Percentiles rank a stretch among this genome's conserved stretches.
Conservation (phyloP, 2,888 invertebrate species). For the Erannis defoliaria region DNA sequence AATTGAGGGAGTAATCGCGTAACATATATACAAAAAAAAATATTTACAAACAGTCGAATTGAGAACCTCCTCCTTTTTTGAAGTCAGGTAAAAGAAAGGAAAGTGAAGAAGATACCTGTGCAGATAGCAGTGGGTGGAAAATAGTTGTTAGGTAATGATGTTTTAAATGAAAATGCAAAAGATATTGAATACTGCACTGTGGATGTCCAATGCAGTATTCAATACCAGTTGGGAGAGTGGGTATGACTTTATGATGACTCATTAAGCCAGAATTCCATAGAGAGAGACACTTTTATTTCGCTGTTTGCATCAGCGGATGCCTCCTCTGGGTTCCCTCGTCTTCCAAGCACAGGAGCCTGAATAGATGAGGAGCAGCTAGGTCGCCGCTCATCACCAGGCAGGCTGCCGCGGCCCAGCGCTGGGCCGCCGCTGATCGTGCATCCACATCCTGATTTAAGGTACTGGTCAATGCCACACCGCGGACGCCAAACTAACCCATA, state of each 20-base stretch:
- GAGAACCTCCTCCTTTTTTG: too few species aligned
- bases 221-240: constrained; percentile 17
- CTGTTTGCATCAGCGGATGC: constrained; percentile 39
- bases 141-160: too few species aligned
- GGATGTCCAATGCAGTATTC: constrained; percentile 12
- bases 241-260: background rate
- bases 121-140: too few species aligned
- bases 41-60: too few species aligned
- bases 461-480: constrained; percentile 33
- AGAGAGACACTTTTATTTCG: constrained; percentile 28
- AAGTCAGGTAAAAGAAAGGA: too few species aligned
- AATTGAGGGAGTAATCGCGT: too few species aligned
- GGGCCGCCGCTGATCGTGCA: constrained; percentile 38
- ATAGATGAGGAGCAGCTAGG: constrained; percentile 22
- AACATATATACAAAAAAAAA: too few species aligned
- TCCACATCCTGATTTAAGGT: constrained; percentile 18
- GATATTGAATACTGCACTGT: constrained; percentile 20
- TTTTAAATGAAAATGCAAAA: constrained; percentile 8
- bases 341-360: constrained; percentile 41
- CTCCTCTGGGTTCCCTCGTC: constrained; percentile 41
- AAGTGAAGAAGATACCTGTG: too few species aligned
- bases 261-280: background rate
- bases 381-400: constrained; percentile 32
- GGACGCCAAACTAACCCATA: constrained; percentile 41
- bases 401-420: constrained; percentile 37